Conservation (phyloP, 1,140 invertebrate species). For the Ladona fulva region DNA sequence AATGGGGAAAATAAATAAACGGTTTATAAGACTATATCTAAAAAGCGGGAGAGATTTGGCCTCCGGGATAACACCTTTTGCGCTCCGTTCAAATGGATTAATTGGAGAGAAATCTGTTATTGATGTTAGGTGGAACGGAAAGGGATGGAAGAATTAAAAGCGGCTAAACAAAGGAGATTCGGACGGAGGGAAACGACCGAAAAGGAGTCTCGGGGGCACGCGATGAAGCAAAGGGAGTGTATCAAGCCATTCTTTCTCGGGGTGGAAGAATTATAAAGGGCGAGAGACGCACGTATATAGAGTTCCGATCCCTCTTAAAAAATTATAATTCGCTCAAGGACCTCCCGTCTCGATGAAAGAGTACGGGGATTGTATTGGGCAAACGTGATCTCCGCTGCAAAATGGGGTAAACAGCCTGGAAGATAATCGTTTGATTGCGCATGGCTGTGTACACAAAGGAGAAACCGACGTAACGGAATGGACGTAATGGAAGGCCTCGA, state of each 20-base stretch:
- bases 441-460: neutral
- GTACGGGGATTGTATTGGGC: neutral
- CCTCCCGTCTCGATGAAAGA: neutral
- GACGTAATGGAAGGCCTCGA: no score
- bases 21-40: no score
- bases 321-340: neutral
- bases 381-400: no score
- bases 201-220: neutral
- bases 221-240: neutral
- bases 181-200: neutral
- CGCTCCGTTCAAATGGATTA: neutral
- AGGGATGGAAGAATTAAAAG: neutral
- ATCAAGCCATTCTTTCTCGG: neutral
- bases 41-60: neutral
- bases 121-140: neutral
- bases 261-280: neutral
- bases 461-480: neutral
- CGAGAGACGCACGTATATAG: neutral
- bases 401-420: neutral
- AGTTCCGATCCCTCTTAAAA: neutral
- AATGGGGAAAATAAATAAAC: no score
- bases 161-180: neutral
- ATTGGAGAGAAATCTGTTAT: conserved; percentile 10
- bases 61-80: neutral
- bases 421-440: neutral